Evolutionary conservation across 2,797 vertebrate genomes (phyloP).

Genomic region (Babyrousa celebensis): DNA sequence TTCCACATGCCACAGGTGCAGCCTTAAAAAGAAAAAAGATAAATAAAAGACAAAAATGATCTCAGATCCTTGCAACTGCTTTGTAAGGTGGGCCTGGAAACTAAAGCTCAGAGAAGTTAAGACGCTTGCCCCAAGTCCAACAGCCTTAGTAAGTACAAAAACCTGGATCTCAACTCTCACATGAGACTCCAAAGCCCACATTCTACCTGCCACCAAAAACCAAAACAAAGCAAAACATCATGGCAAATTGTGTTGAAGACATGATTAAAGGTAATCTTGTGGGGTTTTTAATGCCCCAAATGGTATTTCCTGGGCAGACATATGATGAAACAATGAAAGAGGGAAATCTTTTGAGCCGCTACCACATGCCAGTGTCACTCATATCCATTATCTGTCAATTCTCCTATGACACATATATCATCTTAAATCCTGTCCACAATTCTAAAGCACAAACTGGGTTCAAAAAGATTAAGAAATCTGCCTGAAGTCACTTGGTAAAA

Average conservation of each 20-base stretch:
- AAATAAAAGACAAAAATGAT: neutral
- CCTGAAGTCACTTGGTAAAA: neutral
- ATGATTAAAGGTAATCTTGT: neutral
- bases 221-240: neutral
- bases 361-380: neutral
- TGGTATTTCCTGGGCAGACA: neutral
- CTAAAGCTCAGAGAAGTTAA: conserved; percentile 14
- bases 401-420: neutral
- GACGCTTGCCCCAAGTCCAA: neutral
- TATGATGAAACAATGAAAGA: neutral
- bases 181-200: neutral
- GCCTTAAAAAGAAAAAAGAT: too few relatives aligned
- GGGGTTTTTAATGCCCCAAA: neutral
- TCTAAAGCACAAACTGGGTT: neutral
- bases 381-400: neutral
- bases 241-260: neutral
- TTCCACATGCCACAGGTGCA: too few relatives aligned
- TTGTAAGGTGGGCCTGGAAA: neutral
- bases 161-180: neutral
- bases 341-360: neutral
- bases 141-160: neutral
- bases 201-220: neutral
- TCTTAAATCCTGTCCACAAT: neutral
- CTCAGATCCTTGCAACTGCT: neutral
- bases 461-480: conserved; percentile 19